A percentile compares a stretch with the other conserved stretches of the same genome.
These are phyloP conservation scores for Pangasius krempfi DNA, from an alignment of 2,797 vertebrate genomes.

Conservation along the genomic window DNA sequence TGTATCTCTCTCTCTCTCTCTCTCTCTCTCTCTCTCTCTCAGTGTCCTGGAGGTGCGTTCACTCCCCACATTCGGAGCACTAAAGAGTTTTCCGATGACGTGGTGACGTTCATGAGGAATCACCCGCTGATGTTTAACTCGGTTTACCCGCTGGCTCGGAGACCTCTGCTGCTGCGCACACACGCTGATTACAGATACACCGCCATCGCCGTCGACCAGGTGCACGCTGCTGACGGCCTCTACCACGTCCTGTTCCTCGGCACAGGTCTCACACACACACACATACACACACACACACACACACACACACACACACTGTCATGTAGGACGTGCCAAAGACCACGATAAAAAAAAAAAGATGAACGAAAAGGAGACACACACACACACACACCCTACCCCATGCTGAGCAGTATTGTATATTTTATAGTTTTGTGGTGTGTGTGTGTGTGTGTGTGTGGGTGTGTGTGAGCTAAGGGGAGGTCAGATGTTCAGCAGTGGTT, in stretches of 20 bases:
- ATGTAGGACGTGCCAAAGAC: not conserved
- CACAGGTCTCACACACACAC: conserved; percentile 78
- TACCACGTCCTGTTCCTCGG: conserved; percentile 96
- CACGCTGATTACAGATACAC: conserved; percentile 93
- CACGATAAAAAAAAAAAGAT: not conserved
- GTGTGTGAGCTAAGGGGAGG: not conserved
- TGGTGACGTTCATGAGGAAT: conserved; percentile 94
- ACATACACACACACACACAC: not conserved
- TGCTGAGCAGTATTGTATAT: not conserved
- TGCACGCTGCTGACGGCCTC: conserved; percentile 89
- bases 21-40: not conserved
- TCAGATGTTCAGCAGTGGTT: conserved; percentile 4
- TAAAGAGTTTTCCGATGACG: conserved; percentile 96
- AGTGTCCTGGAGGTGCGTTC: conserved; percentile 97
- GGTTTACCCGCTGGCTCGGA: conserved; percentile 88
- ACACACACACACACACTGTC: not conserved
- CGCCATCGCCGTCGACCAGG: conserved; percentile 91
- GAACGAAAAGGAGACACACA: not conserved
- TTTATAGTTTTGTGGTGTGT: not conserved
- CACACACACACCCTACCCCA: not conserved
- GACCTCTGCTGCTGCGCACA: conserved; percentile 88
- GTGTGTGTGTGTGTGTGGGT: not conserved
- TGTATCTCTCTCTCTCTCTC: no score
- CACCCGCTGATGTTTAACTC: conserved; percentile 97
- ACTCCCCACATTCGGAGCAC: conserved; percentile 90